phyloP scores from a whole-genome alignment of 2,797 vertebrate genomes.

The Galago senegalensis region DNA sequence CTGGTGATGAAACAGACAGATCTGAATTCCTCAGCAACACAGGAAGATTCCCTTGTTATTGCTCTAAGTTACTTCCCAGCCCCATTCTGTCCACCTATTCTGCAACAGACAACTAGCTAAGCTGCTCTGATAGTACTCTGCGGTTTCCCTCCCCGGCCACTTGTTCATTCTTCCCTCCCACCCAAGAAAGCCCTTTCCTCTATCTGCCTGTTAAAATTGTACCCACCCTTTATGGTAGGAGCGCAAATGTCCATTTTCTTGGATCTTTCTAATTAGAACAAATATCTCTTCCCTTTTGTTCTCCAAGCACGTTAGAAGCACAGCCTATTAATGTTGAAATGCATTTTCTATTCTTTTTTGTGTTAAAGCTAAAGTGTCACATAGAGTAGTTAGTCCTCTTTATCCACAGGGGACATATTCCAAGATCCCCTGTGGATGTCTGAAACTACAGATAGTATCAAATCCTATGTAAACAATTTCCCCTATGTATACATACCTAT shows the following conservation, averaged over 20 bases:
- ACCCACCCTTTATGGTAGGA: neutral
- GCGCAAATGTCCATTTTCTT: neutral
- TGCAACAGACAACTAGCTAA: neutral
- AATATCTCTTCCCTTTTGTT: neutral
- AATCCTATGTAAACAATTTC: neutral
- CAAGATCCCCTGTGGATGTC: neutral
- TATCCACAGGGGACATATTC: neutral
- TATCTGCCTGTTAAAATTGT: neutral
- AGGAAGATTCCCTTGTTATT: neutral
- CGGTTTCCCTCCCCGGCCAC: accelerated
- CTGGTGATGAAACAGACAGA: neutral
- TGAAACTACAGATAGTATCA: neutral
- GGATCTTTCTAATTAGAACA: neutral
- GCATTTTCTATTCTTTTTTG: neutral
- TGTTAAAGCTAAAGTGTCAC: constrained; percentile 18
- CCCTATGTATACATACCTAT: neutral
- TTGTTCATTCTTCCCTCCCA: neutral
- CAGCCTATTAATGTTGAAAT: neutral
- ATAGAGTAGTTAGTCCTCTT: neutral
- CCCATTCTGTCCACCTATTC: neutral
- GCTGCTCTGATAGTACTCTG: too few relatives aligned
- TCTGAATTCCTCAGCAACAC: constrained; percentile 4
- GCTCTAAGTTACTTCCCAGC: neutral
- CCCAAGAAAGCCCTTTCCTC: neutral
- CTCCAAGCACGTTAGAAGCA: neutral